phyloP scores from a whole-genome alignment of 2,113 vertebrate genomes.

The Sminthopsis crassicaudata region DNA sequence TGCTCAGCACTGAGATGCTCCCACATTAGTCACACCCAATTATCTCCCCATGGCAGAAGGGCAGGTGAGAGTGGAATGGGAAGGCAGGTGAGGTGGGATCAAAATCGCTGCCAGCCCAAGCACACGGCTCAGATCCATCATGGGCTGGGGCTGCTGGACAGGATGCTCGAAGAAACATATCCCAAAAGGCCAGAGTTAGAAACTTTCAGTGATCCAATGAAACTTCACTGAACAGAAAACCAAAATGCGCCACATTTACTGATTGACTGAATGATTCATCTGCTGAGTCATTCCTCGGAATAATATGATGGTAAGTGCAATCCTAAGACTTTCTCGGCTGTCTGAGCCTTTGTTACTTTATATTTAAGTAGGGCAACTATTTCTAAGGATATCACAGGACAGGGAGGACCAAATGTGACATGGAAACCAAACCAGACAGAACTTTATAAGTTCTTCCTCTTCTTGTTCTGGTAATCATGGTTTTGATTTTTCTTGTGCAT shows the following conservation, averaged over 20 bases:
- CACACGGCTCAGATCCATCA: neutral
- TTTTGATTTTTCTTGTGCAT: neutral
- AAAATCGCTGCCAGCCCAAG: neutral
- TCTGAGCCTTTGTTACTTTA: neutral
- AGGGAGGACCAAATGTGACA: neutral
- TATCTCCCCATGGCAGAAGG: neutral
- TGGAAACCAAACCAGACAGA: neutral
- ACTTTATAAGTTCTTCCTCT: neutral
- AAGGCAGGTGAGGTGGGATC: fast-evolving
- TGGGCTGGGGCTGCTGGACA: neutral
- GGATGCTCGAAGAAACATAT: neutral
- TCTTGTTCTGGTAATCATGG: neutral
- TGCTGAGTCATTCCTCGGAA: neutral
- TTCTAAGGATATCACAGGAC: neutral
- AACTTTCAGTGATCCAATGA: neutral
- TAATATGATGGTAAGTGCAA: neutral
- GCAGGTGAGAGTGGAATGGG: neutral
- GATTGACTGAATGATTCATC: neutral
- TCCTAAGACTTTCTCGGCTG: neutral
- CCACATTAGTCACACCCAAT: neutral
- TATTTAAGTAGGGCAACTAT: neutral
- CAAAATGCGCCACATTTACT: neutral
- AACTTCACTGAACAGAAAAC: neutral
- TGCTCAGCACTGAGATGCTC: neutral
- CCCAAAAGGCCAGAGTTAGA: neutral